A percentile compares a stretch with the other conserved stretches of the same genome.
These are phyloP conservation scores for Nylanderia fulva DNA, from an alignment of 1,140 invertebrate species.

Conservation along the genomic window DNA sequence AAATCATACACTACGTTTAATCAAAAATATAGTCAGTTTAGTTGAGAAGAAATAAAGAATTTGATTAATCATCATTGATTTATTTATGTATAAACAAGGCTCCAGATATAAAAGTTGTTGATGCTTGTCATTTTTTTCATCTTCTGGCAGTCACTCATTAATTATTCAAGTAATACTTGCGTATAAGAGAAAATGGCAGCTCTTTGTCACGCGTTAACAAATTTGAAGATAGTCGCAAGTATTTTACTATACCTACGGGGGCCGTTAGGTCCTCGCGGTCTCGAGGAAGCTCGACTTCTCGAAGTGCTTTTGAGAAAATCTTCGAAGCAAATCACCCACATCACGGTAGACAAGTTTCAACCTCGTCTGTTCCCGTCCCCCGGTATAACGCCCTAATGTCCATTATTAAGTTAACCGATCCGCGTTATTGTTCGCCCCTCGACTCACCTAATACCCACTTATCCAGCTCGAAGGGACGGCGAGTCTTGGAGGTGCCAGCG, in stretches of 20 bases:
- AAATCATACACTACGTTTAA: no score
- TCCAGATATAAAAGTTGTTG: not conserved
- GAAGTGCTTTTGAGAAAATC: slow-evolving; percentile 73
- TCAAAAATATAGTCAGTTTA: no score
- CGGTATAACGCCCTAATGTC: slow-evolving; percentile 73
- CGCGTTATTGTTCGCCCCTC: slow-evolving; percentile 76
- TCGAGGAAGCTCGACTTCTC: slow-evolving; percentile 65
- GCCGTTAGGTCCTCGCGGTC: slow-evolving; percentile 57
- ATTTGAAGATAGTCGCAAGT: slow-evolving; percentile 51
- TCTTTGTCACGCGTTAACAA: slow-evolving; percentile 51
- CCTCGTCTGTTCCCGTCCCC: slow-evolving; percentile 47
- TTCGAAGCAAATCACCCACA: slow-evolving; percentile 76
- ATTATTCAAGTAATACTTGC: slow-evolving; percentile 28
- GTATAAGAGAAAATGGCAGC: slow-evolving; percentile 24
- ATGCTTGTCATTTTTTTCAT: not conserved
- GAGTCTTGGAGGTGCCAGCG: slow-evolving; percentile 68
- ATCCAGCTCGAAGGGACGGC: slow-evolving; percentile 67
- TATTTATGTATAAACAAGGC: not conserved
- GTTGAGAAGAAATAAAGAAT: no score
- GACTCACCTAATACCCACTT: slow-evolving; percentile 76
- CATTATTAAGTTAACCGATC: slow-evolving; percentile 78
- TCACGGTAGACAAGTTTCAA: slow-evolving; percentile 71
- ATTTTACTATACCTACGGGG: slow-evolving; percentile 36
- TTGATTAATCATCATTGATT: no score
- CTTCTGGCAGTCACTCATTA: slow-evolving; percentile 17